Base-by-base conservation (phyloP, 1,140 invertebrate genomes). In the Octopus bimaculoides region DNA sequence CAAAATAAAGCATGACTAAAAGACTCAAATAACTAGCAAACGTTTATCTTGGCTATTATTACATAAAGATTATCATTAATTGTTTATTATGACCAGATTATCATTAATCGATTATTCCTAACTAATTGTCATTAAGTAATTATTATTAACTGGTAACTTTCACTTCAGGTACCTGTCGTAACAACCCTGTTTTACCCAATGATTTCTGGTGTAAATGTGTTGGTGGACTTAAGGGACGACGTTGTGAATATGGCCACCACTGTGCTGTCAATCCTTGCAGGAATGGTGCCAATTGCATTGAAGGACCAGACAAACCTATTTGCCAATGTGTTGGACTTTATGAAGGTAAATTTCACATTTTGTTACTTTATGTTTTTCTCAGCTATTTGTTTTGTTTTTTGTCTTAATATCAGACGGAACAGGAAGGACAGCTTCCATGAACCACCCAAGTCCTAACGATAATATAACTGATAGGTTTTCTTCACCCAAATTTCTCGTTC, bases 161-260 rank as follows among this genome's bases (percentile, higher is more conserved):
- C 26, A 41, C 54, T 12, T 8, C 75, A 89, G 87, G 86, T 77
- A 79, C 78, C 14, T 89, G 88, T 82, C 54, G 81, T 8, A 85
- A 85, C 54, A 81, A 86, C 52, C 73, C 75, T n/a, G 86, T 86
- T 54, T 74, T 85, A 9, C 85, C 85, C 14, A 89, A 89, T 82
- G 86, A 88, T 66, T 90, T 84, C 81, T 61, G 81, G 9, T 96
- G 95, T 88, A 92, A 93, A 52, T 96, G 95, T 89, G 91, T 92
- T 0, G 89, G 92, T 4, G 92, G 92, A 77, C 90, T 96, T 26
- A 92, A 91, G 52, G 96, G 96, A 0, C 94, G 93, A 86, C 92
- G 95, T 52, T 97, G 96, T 90, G 94, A 97, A 87, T 94, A 95
- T 86, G 95, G 95, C 1, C 92, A 93, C 74, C 95, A 94, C 90